Evolutionary conservation across 2,888 invertebrate species (phyloP), one percentile per base, ranked within the genome.

Genomic region (Diloba caeruleocephala): DNA sequence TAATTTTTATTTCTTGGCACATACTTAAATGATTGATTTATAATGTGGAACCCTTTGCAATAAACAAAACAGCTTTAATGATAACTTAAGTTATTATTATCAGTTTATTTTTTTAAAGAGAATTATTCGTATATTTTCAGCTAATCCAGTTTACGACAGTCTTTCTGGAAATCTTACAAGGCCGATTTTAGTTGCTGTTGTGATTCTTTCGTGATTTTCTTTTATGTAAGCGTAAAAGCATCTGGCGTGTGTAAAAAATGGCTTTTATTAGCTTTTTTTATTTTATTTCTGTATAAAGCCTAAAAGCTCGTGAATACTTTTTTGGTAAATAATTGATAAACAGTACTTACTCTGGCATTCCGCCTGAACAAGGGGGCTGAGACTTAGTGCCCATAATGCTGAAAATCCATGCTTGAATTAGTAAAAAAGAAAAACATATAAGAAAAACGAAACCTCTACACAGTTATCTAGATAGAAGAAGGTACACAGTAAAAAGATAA

Each of bases 331-430:
- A 75, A 55, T 31, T 9, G 31, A 45, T 29, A 60, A 67, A 63
- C 54, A 72, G 73, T 92, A 93, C 93, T 93, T 88, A 94, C 94
- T 93, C 79, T 94, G 93, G 89, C 94, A 94, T 90, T 94, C 92
- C 81, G 93, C 92, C 87, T 90, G 90, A 66, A 93, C 90, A 82
- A 93, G 87, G 61, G 93, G 92, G 84, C 88, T 88, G 82, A 93
- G 85, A 83, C 86, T 87, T 88, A 94, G 84, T 74, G 90, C 92
- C 93, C 93, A 93, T 82, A 94, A 89, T 80, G 93, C 94, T 94
- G 94, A 92, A 93, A 93, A 92, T 84, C 90, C 92, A 93, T 92
- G 93, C 93, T 84, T 82, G 77, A 81, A 87, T 92, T 93, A 92
- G 92, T 92, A 84, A 84, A 84, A 85, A 88, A 82, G 70, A 81